A percentile compares a stretch with the other conserved stretches of the same genome.
Evolutionary conservation across 2,797 vertebrate genomes (phyloP).

Genomic region (Leontocebus nigricollis): DNA sequence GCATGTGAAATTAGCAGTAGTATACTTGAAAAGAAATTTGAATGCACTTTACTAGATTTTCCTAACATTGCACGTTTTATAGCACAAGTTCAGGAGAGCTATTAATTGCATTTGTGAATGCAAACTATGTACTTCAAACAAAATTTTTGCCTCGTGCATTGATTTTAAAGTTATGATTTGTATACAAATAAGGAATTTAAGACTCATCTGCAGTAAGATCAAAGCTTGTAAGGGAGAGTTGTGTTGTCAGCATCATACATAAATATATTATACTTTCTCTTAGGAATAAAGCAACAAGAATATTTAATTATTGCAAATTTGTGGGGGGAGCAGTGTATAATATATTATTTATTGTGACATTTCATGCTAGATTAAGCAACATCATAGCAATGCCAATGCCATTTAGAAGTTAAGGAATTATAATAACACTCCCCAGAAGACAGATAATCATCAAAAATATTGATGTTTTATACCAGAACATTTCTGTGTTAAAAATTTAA

Average conservation of each 20-base stretch:
- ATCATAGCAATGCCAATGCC: conserved; percentile 73
- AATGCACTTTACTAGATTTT: conserved; percentile 10
- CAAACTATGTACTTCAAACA: conserved; percentile 46
- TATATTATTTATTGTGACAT: conserved; percentile 80
- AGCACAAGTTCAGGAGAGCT: neutral
- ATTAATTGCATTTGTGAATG: conserved; percentile 52
- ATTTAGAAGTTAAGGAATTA: conserved; percentile 67
- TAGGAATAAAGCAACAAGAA: conserved; percentile 67
- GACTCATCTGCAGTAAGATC: conserved; percentile 33
- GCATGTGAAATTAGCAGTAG: neutral
- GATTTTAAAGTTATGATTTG: conserved; percentile 61
- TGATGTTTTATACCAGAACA: neutral
- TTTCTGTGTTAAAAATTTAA: conserved; percentile 4
- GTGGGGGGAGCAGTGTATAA: conserved; percentile 61
- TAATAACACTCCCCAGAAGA: conserved; percentile 51
- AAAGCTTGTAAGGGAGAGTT: conserved; percentile 52
- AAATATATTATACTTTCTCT: conserved; percentile 71
- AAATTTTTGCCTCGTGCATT: conserved; percentile 30
- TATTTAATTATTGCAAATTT: conserved; percentile 74
- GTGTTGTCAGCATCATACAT: conserved; percentile 58
- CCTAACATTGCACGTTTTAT: neutral
- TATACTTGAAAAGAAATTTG: neutral
- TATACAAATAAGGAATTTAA: conserved; percentile 70
- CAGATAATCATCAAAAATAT: conserved; percentile 31
- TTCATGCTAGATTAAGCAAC: conserved; percentile 77